Base-by-base conservation (phyloP, 2,888 invertebrate species). In the Drosophila barbarae region DNA sequence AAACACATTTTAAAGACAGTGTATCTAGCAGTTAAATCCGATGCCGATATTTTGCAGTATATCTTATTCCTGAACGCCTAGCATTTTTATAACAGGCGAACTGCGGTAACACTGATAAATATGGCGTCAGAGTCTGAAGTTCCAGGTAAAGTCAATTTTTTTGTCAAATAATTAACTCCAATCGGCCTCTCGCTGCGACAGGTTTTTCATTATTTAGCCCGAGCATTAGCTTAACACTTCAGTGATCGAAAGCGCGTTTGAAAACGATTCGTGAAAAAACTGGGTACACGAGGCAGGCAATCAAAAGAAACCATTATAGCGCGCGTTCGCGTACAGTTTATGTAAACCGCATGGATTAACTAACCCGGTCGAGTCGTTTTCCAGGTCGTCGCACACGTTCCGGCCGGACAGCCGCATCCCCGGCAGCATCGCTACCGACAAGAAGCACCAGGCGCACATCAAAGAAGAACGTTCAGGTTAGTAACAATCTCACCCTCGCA, bases 321-420 rank as follows among this genome's bases (percentile, higher is more conserved):
- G 64, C 60, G 63, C 69, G 63, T 64, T 59, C 51, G 55, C 72
- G 65, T 69, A 59, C 56, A 44, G 23, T 50, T 63, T 56, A 60
- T 35, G 34, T 50, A 23, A 44, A 55, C 55, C 55, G n/a, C 46
- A 15, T 9, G 18, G 35, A 51, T 36, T 44, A 7, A 54, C 56
- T 36, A 34, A 44, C 38, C 18, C 10, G 42, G 34, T 61, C 35
- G 34, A 8, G 21, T 34, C 41, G 15, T 36, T 53, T 86, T 79
- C 7, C 66, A 92, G 92, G 90, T 35, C 89, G 92, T 51, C 90
- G 92, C 38, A 92, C 92, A 18, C 90, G 93, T 50, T 92, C 93
- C 2, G 91, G 92, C 13, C 90, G 92, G 73, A 86, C 86, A 63
- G 72, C 77, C 10, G 70, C 74, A 26, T 77, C 90, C 4, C 87